phyloP scores from a whole-genome alignment of 2,797 vertebrate species.

The Taeniopygia guttata region DNA sequence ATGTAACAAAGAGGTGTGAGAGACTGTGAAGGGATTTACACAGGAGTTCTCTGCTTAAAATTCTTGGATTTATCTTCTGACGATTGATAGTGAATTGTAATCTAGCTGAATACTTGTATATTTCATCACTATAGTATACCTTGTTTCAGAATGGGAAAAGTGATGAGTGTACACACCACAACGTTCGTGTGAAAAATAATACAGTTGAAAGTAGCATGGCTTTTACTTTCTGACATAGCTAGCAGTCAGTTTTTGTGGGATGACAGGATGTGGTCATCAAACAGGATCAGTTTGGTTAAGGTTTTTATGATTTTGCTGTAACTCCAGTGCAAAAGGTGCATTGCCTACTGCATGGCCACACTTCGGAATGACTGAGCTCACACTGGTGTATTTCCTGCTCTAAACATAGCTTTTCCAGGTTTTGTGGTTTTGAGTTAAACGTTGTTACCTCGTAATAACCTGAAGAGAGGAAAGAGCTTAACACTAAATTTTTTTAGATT shows the following conservation, averaged over 20 bases:
- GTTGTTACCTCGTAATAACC: not conserved
- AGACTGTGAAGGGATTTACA: not conserved
- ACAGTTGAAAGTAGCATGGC: not conserved
- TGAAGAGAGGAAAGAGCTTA: not conserved
- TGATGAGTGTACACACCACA: not conserved
- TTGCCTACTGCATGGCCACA: not conserved
- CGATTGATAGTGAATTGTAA: not conserved
- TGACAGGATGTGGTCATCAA: not conserved
- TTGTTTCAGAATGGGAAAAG: not conserved
- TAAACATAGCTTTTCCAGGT: not conserved
- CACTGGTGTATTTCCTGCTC: not conserved
- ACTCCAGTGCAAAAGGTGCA: not conserved
- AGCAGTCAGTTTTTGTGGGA: not conserved
- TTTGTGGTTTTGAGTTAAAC: not conserved
- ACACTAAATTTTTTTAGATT: not conserved
- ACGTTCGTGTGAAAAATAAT: not conserved
- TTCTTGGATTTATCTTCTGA: not conserved
- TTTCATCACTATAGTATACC: not conserved
- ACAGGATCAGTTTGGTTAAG: not conserved
- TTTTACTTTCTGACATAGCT: not conserved
- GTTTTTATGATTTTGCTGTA: not conserved
- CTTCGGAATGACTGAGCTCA: not conserved
- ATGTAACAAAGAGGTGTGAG: not conserved
- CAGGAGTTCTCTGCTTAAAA: not conserved
- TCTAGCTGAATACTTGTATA: not conserved